phyloP scores from a whole-genome alignment of 2,797 vertebrate species.

The Cossypha caffra region DNA sequence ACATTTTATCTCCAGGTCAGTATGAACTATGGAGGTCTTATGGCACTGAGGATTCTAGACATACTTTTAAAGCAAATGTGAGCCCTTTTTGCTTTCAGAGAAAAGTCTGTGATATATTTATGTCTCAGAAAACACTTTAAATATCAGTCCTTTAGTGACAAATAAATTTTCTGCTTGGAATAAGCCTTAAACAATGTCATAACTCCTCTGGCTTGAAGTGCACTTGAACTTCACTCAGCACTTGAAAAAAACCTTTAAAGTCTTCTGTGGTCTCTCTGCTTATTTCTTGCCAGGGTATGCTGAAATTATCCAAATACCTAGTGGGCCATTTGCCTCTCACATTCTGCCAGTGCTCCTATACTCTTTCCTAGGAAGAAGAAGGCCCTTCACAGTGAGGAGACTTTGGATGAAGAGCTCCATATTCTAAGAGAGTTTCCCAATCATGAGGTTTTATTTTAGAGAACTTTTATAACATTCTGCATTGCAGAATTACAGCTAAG shows the following conservation, averaged over 20 bases:
- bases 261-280: background rate
- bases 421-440: background rate
- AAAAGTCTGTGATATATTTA: background rate
- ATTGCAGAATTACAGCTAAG: background rate
- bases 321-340: background rate
- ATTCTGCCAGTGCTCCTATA: background rate
- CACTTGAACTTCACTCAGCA: background rate
- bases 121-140: background rate
- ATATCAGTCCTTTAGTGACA: background rate
- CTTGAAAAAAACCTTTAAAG: background rate
- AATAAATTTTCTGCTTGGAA: background rate
- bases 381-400: background rate
- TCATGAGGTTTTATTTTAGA: background rate
- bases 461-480: background rate
- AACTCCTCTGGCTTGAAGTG: background rate
- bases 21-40: background rate
- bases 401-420: background rate
- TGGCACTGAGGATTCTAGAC: background rate
- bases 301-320: background rate
- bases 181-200: background rate
- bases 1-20: background rate
- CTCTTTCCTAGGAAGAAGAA: background rate
- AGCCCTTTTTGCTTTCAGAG: background rate
- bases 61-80: background rate
- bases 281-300: background rate